Base-by-base conservation (phyloP, 2,888 invertebrate genomes). In the Euzophera pinguis region DNA sequence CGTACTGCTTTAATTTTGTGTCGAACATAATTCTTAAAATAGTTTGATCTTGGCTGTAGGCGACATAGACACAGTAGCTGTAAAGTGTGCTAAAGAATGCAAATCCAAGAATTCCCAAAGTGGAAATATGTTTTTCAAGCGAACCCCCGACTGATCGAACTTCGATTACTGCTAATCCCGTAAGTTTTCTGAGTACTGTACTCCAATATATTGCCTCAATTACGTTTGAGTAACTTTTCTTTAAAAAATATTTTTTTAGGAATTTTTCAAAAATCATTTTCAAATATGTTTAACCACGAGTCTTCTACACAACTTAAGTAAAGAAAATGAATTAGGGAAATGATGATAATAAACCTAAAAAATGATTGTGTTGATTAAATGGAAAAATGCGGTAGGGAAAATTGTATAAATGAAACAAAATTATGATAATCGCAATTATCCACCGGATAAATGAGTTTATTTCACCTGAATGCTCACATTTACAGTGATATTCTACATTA, bases 381-480 rank as follows among this genome's bases (percentile, higher is more conserved):
- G 3, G 9, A 14, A 5, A 14, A 38, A 41, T 10, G 22, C 5
- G 14, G 13, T 13, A 13, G 14, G 3, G 17, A 32, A 38, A 32
- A 29, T 22, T 55, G 41, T 52, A 38, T 54, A 75, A 88, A 87
- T 84, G 59, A 88, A 84, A 89, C 81, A 73, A 79, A 71, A 64
- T 58, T 50, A 55, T 82, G 81, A 83, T 86, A 84, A 84, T 86
- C 77, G 79, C 81, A 84, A 69, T 83, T 83, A 88, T 85, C 87
- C 86, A 81, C 62, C 65, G 81, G 84, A 87, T 86, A 86, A 81
- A 80, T 74, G 74, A 69, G 73, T 85, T 87, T 85, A 87, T 84
- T 84, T 79, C 75, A 78, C 69, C 71, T 75, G 75, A 83, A 77
- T 78, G 67, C 79, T 81, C 78, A 82, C 84, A 86, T 83, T 80